These are phyloP conservation scores for Dryocosmus kuriphilus DNA, from an alignment of 2,888 invertebrate genomes.

Conservation along the genomic window DNA sequence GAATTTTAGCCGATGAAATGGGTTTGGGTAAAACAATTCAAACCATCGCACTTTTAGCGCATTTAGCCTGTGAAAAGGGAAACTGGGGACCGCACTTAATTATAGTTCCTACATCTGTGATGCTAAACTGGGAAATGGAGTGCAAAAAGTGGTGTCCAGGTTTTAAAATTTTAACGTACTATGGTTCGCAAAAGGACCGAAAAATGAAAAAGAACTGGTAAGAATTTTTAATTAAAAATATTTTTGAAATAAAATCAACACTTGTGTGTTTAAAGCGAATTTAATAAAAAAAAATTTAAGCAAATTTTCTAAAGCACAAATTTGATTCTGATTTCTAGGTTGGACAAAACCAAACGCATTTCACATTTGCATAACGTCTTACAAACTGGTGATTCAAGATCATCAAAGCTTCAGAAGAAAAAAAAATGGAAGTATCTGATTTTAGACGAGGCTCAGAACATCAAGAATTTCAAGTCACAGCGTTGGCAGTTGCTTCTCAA, in stretches of 20 bases:
- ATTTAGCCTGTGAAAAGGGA: conserved; percentile 93
- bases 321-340: conserved; percentile 75
- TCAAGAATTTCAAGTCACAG: conserved; percentile 99
- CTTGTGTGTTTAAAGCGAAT: neutral
- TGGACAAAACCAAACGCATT: conserved; percentile 99
- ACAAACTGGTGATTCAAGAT: conserved; percentile 98
- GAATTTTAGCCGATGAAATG: conserved; percentile 98
- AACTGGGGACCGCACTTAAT: conserved; percentile 99
- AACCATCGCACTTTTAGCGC: conserved; percentile 95
- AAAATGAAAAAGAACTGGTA: conserved; percentile 90
- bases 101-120: conserved; percentile 99
- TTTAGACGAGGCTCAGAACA: conserved; percentile 99
- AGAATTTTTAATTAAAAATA: neutral
- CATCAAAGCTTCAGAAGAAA: conserved; percentile 98
- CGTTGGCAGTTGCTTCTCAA: conserved; percentile 98
- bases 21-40: conserved; percentile 98
- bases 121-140: conserved; percentile 99
- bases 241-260: too few species aligned
- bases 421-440: conserved; percentile 99
- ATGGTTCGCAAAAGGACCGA: conserved; percentile 97
- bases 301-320: too few species aligned
- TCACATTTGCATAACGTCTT: conserved; percentile 98
- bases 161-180: conserved; percentile 99
- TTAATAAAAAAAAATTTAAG: too few species aligned
- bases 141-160: conserved; percentile 99